Percentiles rank a stretch among this genome's conserved stretches.
phyloP scores from a whole-genome alignment of 1,140 invertebrate genomes.

The Listronotus oregonensis region DNA sequence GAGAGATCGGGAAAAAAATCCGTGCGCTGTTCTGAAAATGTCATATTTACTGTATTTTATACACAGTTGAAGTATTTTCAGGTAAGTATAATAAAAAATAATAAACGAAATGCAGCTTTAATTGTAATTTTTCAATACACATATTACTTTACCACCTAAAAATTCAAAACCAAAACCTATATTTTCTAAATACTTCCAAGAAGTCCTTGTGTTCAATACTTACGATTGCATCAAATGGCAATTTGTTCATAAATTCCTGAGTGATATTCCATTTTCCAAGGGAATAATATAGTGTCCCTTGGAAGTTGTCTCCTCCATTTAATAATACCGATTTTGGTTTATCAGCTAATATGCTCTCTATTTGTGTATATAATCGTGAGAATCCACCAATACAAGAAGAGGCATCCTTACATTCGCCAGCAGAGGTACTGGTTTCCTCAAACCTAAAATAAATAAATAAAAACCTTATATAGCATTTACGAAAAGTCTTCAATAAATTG shows the following conservation, averaged over 20 bases:
- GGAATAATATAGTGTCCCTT: slow-evolving; percentile 86
- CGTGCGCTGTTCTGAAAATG: too few relatives aligned
- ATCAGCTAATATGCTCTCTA: slow-evolving; percentile 61
- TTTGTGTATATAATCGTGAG: too few relatives aligned
- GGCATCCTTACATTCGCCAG: slow-evolving; percentile 63
- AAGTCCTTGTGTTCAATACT: slow-evolving; percentile 53
- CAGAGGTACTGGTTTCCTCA: slow-evolving; percentile 67
- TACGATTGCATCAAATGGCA: slow-evolving; percentile 82
- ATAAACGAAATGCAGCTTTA: too few relatives aligned
- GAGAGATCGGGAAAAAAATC: too few relatives aligned
- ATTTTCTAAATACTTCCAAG: background rate
- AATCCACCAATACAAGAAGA: slow-evolving; percentile 75
- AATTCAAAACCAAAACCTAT: slow-evolving; percentile 10
- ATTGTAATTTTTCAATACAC: too few relatives aligned
- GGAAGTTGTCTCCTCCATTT: slow-evolving; percentile 86
- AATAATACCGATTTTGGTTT: slow-evolving; percentile 70
- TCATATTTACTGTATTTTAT: too few relatives aligned
- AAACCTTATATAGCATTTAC: too few relatives aligned
- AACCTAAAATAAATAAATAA: slow-evolving; percentile 66
- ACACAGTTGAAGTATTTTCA: too few relatives aligned
- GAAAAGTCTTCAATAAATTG: too few relatives aligned
- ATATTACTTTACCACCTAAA: too few relatives aligned
- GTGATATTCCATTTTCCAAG: slow-evolving; percentile 75
- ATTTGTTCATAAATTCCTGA: slow-evolving; percentile 74
- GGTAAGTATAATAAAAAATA: too few relatives aligned